Evolutionary conservation across 2,888 invertebrate genomes (phyloP), one percentile per base, ranked within the genome.

Genomic region (Drosophila phalerata): DNA sequence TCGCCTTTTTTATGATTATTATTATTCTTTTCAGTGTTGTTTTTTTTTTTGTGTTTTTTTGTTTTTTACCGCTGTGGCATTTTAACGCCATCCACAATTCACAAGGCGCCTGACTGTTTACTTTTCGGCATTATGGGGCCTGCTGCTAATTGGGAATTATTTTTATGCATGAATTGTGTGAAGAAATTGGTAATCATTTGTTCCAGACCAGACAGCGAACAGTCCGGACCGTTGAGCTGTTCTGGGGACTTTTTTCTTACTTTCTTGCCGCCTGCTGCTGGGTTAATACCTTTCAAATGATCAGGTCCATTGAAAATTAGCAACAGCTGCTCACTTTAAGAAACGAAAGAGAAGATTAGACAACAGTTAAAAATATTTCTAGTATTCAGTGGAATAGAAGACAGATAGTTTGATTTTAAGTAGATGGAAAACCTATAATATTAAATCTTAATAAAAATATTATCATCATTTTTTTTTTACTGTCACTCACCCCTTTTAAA

Each of bases 111-210:
- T 76, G 65, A 66, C 81, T 67, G 68, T 84, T 84, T 81, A 68
- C 73, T 79, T 83, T 84, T 75, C 58, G 66, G 86, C 69, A 49
- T 85, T 83, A 73, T 77, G 87, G 22, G 37, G 77, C 58, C 73
- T 56, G 69, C 71, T 77, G 87, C 85, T 85, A 85, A 85, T 85
- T 85, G 89, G 88, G 90, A 84, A 85, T 85, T 85, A 85, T 88
- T 88, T 89, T 85, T 85, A 89, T 85, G 85, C 85, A 73, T 89
- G 85, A 83, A 89, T 85, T 85, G 88, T 85, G 89, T 85, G 88
- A 85, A 85, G 80, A 85, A 88, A 88, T 87, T 88, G 80, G 68
- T 89, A 88, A 89, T 85, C 77, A 85, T 89, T 85, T 85, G 89
- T 69, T 81, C 64, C 52, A 72, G 22, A 13, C 30, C 49, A 38